A percentile compares a stretch with the other conserved stretches of the same genome.
These are phyloP conservation scores for Aptenodytes forsteri DNA, from an alignment of 2,113 vertebrate species.

Conservation along the genomic window DNA sequence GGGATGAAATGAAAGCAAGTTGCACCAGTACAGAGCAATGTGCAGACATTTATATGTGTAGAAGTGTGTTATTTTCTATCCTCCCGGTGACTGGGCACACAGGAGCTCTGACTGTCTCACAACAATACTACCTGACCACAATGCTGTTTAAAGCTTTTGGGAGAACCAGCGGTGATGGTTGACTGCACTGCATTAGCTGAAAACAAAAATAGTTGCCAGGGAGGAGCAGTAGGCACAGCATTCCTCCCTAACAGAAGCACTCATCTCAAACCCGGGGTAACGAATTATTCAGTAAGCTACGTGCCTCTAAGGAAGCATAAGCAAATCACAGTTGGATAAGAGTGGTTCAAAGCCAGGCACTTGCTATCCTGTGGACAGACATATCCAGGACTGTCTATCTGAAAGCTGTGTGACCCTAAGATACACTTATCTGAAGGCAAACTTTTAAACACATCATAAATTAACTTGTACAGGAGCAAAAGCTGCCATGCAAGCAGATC, in stretches of 20 bases:
- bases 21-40: neutral
- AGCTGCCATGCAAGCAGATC: constrained; percentile 8
- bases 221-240: neutral
- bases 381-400: neutral
- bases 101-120: neutral
- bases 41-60: neutral
- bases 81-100: neutral
- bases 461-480: neutral
- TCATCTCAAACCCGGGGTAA: neutral
- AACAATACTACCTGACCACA: neutral
- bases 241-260: neutral
- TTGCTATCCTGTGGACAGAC: constrained; percentile 17
- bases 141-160: neutral
- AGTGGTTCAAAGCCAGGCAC: neutral
- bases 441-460: constrained; percentile 11
- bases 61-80: neutral
- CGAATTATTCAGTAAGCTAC: neutral
- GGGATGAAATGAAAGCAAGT: neutral
- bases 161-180: neutral
- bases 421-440: constrained; percentile 5
- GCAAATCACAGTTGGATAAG: neutral
- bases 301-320: neutral
- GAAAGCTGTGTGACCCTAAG: neutral
- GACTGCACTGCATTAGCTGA: neutral
- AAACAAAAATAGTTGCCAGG: neutral